Percentiles rank a stretch among this genome's conserved stretches.
phyloP scores from a whole-genome alignment of 2,113 vertebrate species.

The Mus spicilegus region DNA sequence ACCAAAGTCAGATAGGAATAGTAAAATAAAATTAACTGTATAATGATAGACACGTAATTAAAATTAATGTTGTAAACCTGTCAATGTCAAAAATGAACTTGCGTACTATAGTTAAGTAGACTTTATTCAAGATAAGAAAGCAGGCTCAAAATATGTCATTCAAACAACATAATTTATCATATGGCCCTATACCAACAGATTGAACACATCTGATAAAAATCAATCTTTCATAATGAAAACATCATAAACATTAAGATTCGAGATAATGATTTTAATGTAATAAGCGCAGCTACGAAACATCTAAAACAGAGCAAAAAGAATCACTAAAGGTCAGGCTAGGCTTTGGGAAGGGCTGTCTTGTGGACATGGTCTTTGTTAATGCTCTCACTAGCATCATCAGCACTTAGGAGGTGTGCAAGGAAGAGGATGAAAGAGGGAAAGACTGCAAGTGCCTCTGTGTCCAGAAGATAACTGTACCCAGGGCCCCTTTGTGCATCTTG shows the following conservation, averaged over 20 bases:
- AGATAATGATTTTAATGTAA: neutral
- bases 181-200: neutral
- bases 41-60: neutral
- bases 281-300: neutral
- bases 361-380: no score
- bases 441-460: no score
- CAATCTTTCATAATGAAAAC: neutral
- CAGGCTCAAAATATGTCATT: neutral
- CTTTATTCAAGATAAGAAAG: neutral
- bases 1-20: neutral
- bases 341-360: no score
- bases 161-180: neutral
- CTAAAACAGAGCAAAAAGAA: no score
- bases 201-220: neutral
- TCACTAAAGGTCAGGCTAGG: no score
- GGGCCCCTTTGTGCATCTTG: no score
- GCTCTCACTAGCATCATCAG: no score
- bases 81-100: neutral
- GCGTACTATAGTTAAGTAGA: neutral
- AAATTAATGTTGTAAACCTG: neutral
- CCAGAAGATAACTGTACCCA: no score
- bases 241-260: neutral
- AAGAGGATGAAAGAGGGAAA: no score
- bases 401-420: no score
- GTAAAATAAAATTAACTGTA: neutral